These are phyloP conservation scores for Petromus typicus DNA, from an alignment of 2,113 vertebrate genomes.

Conservation along the genomic window DNA sequence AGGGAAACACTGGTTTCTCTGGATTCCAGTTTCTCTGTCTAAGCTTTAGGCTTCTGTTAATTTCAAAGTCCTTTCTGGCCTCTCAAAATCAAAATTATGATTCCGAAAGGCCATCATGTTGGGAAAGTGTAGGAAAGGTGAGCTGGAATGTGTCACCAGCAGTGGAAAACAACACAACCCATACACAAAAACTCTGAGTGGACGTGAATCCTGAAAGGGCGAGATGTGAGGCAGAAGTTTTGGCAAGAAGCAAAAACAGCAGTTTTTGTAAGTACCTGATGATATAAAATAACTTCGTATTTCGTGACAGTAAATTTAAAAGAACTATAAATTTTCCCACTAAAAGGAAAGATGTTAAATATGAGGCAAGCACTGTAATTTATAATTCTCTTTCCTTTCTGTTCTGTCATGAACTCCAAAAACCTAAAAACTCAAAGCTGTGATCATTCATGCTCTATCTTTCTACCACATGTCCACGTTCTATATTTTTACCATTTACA, in stretches of 20 bases:
- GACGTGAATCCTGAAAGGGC: background rate
- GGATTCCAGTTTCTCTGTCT: background rate
- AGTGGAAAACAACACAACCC: background rate
- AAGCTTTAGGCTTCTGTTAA: constrained; percentile 10
- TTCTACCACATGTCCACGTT: constrained; percentile 8
- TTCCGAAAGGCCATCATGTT: background rate
- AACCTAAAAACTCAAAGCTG: constrained; percentile 41
- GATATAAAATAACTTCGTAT: background rate
- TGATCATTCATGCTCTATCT: background rate
- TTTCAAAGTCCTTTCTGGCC: background rate
- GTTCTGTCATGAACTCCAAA: constrained; percentile 16
- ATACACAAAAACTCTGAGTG: background rate
- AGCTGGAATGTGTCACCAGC: background rate
- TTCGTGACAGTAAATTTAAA: background rate
- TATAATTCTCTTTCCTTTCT: background rate
- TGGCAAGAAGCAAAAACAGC: background rate
- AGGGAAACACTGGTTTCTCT: background rate
- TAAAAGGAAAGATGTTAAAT: background rate
- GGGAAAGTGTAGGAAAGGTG: background rate
- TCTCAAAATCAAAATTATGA: constrained; percentile 24
- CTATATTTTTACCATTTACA: background rate
- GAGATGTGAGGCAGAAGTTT: background rate
- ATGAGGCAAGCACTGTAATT: background rate
- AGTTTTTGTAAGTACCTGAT: background rate
- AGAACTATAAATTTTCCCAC: background rate